Conservation (phyloP, 2,888 invertebrate species). For the Luffia ferchaultella region DNA sequence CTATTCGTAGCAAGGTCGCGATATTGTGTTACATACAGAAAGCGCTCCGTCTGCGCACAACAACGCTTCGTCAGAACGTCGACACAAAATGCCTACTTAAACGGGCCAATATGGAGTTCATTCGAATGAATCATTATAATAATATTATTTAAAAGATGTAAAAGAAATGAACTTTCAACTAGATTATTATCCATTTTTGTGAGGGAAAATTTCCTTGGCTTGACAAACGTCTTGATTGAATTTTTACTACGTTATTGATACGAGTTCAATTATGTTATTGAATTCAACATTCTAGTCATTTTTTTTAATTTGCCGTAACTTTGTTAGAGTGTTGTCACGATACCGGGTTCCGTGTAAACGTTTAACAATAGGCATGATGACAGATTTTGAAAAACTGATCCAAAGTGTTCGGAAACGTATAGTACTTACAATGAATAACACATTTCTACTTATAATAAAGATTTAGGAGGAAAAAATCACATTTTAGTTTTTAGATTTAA, state of each 20-base stretch:
- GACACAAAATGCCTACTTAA: neutral
- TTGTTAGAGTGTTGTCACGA: too few species aligned
- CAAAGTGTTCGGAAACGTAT: too few species aligned
- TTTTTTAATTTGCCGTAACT: neutral
- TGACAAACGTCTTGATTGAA: neutral
- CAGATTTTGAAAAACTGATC: too few species aligned
- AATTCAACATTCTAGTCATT: neutral
- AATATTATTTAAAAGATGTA: neutral
- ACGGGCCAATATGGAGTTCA: neutral
- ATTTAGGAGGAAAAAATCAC: too few species aligned
- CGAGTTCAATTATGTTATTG: neutral
- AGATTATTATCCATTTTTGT: neutral
- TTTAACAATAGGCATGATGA: too few species aligned
- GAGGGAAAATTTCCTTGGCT: neutral
- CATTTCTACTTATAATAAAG: too few species aligned
- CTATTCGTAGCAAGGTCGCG: slow-evolving; percentile 62
- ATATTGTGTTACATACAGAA: slow-evolving; percentile 33
- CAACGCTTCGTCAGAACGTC: neutral
- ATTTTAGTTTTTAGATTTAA: too few species aligned
- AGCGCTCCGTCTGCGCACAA: neutral
- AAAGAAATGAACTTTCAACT: neutral
- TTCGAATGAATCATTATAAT: neutral
- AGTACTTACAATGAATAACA: too few species aligned
- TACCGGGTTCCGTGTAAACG: too few species aligned
- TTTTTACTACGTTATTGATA: neutral